Evolutionary conservation across 2,797 vertebrate species (phyloP), one percentile per base, ranked within the genome.

Genomic region (Acanthiza pusilla): DNA sequence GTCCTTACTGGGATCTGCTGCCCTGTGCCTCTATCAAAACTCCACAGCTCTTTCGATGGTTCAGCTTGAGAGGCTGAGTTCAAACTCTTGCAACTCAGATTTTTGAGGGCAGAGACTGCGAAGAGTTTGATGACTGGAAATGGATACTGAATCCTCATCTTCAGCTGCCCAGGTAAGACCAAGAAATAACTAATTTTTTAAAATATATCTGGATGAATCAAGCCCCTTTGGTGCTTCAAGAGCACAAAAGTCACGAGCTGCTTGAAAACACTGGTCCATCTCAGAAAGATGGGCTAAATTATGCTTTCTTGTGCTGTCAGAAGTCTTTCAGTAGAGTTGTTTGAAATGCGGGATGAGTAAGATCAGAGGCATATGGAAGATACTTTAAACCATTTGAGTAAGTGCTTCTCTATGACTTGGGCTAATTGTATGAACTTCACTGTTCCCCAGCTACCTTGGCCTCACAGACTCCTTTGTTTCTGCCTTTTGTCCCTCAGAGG

Each of bases 171-270:
- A 65, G 73, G 67, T 3, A 74, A 22, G 18, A 16, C 11, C 8
- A 9, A 42, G 13, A 0, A 5, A 25, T 20, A 89, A 25, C 2
- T 34, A 26, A 13, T 16, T 62, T 66, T 77, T 63, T 3, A 1
- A 50, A 66, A 60, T 7, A 4, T 21, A 10, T 57, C 16, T 77
- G 32, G 4, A 65, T 38, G 32, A 77, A 74, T 25, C 15, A 67
- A 62, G 8, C 0, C 14, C 4, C 61, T 82, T 27, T 25, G 11
- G 7, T 76, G 5, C 23, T 53, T 82, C 32, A 47, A 38, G 51
- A 65, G 13, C 17, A 68, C 7, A 65, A 89, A 76, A 88, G 68
- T 23, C 42, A 50, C 20, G 74, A 74, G 9, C 5, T 19, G 15
- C 21, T 62, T 63, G 48, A 73, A 85, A 94, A 79, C 26, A 27